Percentiles rank a stretch among this genome's conserved stretches.
phyloP scores from a whole-genome alignment of 2,797 vertebrate species.

The Malurus splendens region DNA sequence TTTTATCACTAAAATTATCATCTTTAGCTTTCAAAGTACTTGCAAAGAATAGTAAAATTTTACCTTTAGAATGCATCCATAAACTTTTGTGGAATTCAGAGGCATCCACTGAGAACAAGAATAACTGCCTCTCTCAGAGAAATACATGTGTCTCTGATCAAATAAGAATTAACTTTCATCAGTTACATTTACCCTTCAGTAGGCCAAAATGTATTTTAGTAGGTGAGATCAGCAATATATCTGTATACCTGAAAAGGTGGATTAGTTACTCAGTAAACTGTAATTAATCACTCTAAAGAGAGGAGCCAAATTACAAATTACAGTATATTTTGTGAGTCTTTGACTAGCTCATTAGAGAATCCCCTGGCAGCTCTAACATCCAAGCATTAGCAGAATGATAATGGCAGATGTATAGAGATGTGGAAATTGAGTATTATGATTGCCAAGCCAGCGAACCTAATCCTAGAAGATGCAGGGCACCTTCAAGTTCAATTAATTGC shows the following conservation, averaged over 20 bases:
- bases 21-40: background rate
- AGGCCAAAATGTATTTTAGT: background rate
- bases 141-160: background rate
- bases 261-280: conserved; percentile 47
- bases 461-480: background rate
- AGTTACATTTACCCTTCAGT: background rate
- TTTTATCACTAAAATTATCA: background rate
- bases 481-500: background rate
- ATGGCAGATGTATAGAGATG: conserved; percentile 13
- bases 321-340: conserved; percentile 18
- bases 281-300: conserved; percentile 28
- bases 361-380: conserved; percentile 32
- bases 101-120: background rate
- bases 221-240: background rate
- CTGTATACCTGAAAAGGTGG: conserved; percentile 22
- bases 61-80: background rate
- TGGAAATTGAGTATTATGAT: background rate
- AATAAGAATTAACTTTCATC: background rate
- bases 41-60: background rate
- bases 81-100: background rate
- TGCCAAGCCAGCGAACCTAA: conserved; percentile 1
- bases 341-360: conserved; percentile 39
- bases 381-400: conserved; percentile 31
- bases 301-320: conserved; percentile 44
- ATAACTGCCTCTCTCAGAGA: background rate